A percentile compares a stretch with the other conserved stretches of the same genome.
Evolutionary conservation across 2,797 vertebrate genomes (phyloP).

Genomic region (Salarias fasciatus): DNA sequence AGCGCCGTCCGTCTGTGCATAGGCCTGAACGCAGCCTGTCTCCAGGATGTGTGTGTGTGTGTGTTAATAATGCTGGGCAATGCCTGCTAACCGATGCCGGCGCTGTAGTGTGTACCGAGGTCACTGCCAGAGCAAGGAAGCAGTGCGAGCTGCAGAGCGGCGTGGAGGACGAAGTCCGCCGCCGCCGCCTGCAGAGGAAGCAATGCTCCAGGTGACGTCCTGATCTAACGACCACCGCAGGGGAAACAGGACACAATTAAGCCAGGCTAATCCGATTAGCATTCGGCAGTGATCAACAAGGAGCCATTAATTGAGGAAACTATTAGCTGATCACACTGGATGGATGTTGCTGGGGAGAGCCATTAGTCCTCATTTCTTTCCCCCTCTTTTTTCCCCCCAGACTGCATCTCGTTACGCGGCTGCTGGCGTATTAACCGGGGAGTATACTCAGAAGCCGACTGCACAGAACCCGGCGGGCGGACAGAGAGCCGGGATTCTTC

Average conservation of each 20-base stretch:
- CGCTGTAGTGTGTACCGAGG: conserved; percentile 38
- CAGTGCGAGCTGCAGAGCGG: not conserved
- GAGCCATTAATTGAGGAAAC: conserved; percentile 38
- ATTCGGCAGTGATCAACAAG: conserved; percentile 51
- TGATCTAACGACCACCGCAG: conserved; percentile 28
- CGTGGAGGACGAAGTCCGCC: not conserved
- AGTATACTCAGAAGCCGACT: not conserved
- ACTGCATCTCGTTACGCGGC: conserved; percentile 8
- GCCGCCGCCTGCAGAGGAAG: conserved; percentile 9
- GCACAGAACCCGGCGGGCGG: no score
- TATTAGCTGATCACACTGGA: conserved; percentile 15
- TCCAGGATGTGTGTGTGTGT: conserved; percentile 24
- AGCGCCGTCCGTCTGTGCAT: conserved; percentile 52
- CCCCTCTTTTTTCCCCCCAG: conserved; percentile 13
- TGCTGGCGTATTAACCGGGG: conserved; percentile 8
- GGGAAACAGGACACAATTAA: conserved; percentile 34
- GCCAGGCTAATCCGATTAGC: conserved; percentile 56
- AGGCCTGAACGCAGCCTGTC: conserved; percentile 61
- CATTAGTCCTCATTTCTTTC: conserved; percentile 7
- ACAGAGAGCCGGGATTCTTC: conserved; percentile 65
- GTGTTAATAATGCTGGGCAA: conserved; percentile 18
- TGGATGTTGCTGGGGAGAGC: conserved; percentile 11
- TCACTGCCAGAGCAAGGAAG: conserved; percentile 20
- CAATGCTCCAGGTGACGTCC: conserved; percentile 15
- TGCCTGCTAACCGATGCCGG: conserved; percentile 39